phyloP scores from a whole-genome alignment of 2,888 invertebrate genomes.

The Agriopis aurantiaria region DNA sequence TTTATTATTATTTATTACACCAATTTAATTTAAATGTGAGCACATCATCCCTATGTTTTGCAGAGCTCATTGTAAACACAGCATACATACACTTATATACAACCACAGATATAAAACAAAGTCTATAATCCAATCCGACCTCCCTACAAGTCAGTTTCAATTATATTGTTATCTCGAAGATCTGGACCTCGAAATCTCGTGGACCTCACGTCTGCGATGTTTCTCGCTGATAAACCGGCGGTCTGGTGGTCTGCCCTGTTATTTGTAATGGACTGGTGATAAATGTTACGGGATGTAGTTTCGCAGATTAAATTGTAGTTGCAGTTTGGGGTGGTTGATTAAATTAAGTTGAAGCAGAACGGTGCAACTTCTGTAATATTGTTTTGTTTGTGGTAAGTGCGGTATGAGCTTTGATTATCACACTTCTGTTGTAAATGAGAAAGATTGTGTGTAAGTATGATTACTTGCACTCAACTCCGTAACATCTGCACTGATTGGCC shows the following conservation, averaged over 20 bases:
- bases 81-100: too few species aligned
- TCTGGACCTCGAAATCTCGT: slow-evolving; percentile 9
- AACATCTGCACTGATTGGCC: neutral
- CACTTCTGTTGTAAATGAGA: neutral
- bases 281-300: slow-evolving; percentile 39
- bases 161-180: slow-evolving; percentile 41
- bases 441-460: neutral
- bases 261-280: slow-evolving; percentile 34
- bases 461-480: neutral
- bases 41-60: too few species aligned
- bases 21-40: too few species aligned
- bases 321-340: slow-evolving; percentile 26
- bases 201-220: slow-evolving; percentile 59
- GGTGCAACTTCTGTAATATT: slow-evolving; percentile 13
- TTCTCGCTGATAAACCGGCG: slow-evolving; percentile 55
- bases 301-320: slow-evolving; percentile 20
- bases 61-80: too few species aligned
- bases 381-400: neutral
- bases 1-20: too few species aligned
- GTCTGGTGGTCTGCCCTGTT: slow-evolving; percentile 11
- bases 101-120: slow-evolving; percentile 22
- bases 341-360: slow-evolving; percentile 15
- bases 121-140: slow-evolving; percentile 39
- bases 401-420: neutral
- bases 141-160: slow-evolving; percentile 44